Base-by-base conservation (phyloP, 2,797 vertebrate genomes). In the Leontocebus nigricollis region DNA sequence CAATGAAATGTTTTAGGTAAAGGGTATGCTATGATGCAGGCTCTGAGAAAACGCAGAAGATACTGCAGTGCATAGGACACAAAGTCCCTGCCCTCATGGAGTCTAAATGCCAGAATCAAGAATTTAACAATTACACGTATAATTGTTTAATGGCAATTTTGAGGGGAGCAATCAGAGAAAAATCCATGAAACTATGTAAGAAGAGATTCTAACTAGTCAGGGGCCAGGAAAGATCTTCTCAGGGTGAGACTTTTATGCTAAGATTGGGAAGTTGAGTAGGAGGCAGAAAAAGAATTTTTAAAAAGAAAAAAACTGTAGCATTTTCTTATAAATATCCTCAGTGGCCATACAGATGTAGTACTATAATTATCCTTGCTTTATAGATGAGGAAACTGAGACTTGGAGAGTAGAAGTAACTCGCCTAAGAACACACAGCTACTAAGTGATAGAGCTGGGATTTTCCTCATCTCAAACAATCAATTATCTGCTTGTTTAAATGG, bases 341-440 rank as follows among this genome's bases (percentile, higher is more conserved):
- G 12, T 2, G 4, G 46, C 48, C 36, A 3, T 8, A 1, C 0
- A 2, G 14, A 27, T 14, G 30, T n/a, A 15, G 6, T 36, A 24
- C 39, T n/a, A 0, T 27, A 33, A 9, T 72, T 59, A 50, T 30
- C 33, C 84, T 36, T 87, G 44, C 81, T 87, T 91, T 27, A 70
- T 36, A 92, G 84, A 64, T 26, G 27, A 84, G 81, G 7, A 93
- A 57, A 77, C 3, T 1, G 52, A 91, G 67, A 33, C 22, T 14
- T 4, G 1, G 5, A 90, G 72, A 3, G 1, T 39, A 27, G 19
- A 6, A 73, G 72, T 36, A 44, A 77, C 55, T 44, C 80, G 20
- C 55, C 33, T 73, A 14, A 61, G 76, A 72, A 39, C 10, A 82
- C 4, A 88, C 2, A 84, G 48, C 27, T 44, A 13, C 7, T 30